A percentile compares a stretch with the other conserved stretches of the same genome.
Conservation (phyloP, 2,113 vertebrate species). For the Peromyscus californicus region DNA sequence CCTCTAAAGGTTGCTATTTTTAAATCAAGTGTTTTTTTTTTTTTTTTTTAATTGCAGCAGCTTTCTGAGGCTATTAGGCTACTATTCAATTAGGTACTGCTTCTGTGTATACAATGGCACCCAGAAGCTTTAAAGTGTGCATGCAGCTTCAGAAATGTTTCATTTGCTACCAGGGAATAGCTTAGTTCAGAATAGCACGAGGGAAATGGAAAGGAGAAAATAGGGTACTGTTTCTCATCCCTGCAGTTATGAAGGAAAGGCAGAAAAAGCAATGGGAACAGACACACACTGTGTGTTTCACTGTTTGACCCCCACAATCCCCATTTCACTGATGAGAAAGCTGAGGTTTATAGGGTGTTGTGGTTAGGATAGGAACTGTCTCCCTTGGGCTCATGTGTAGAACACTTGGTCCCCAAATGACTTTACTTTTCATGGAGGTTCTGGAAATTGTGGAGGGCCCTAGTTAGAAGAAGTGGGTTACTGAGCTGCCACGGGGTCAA, state of each 20-base stretch:
- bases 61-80: conserved; percentile 81
- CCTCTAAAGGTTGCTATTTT: conserved; percentile 76
- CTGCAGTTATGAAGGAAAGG: not conserved
- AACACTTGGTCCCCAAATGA: not conserved
- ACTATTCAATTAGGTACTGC: conserved; percentile 83
- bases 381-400: not conserved
- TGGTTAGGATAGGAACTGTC: not conserved
- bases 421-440: not conserved
- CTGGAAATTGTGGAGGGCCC: not conserved
- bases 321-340: conserved; percentile 17
- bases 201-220: conserved; percentile 57
- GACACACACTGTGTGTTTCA: not conserved
- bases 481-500: not conserved
- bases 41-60: conserved; percentile 68
- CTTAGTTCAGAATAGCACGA: conserved; percentile 58
- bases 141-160: conserved; percentile 70
- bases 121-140: conserved; percentile 76
- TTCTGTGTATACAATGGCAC: conserved; percentile 77
- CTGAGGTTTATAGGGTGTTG: not conserved
- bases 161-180: conserved; percentile 67
- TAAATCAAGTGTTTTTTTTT: conserved; percentile 61
- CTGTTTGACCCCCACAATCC: not conserved
- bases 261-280: not conserved
- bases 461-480: not conserved
- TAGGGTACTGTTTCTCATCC: conserved; percentile 29